phyloP scores from a whole-genome alignment of 1,140 invertebrate genomes.

The Gonioctena quinquepunctata region DNA sequence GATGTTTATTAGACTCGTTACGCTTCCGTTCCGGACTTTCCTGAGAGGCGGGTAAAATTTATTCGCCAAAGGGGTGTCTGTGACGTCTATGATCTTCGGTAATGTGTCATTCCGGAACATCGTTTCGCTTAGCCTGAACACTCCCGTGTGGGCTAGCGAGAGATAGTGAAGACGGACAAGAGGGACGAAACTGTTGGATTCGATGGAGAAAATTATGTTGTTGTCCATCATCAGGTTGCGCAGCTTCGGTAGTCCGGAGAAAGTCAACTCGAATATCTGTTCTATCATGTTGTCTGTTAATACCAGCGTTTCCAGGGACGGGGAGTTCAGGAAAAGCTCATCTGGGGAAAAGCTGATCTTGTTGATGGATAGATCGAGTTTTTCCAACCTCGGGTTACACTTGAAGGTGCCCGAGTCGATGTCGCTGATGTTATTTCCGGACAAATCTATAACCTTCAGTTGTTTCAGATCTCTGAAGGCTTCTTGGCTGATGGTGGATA shows the following conservation, averaged over 20 bases:
- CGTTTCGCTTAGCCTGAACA: conserved; percentile 38
- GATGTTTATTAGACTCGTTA: conserved; percentile 37
- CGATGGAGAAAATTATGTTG: conserved; percentile 40
- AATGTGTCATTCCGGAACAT: conserved; percentile 43
- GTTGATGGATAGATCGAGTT: conserved; percentile 63
- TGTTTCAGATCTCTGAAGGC: conserved; percentile 67
- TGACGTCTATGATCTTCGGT: conserved; percentile 47
- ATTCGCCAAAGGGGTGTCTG: conserved; percentile 41
- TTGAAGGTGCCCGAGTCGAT: conserved; percentile 64
- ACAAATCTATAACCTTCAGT: conserved; percentile 69
- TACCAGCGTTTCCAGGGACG: conserved; percentile 40
- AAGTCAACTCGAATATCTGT: conserved; percentile 48
- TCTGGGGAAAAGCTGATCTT: conserved; percentile 51
- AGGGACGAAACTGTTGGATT: conserved; percentile 42
- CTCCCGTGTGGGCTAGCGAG: conserved; percentile 47
- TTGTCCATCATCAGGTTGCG: conserved; percentile 42
- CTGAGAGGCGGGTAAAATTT: conserved; percentile 47
- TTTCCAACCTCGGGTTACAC: conserved; percentile 59
- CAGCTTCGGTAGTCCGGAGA: conserved; percentile 44
- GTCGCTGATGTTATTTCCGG: conserved; percentile 62
- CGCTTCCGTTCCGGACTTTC: conserved; percentile 38
- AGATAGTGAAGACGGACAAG: conserved; percentile 46
- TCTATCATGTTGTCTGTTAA: conserved; percentile 44
- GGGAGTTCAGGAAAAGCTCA: conserved; percentile 44
- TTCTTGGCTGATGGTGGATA: conserved; percentile 40